Base-by-base conservation (phyloP, 2,113 vertebrate genomes). In the Campylorhamphus procurvoides region DNA sequence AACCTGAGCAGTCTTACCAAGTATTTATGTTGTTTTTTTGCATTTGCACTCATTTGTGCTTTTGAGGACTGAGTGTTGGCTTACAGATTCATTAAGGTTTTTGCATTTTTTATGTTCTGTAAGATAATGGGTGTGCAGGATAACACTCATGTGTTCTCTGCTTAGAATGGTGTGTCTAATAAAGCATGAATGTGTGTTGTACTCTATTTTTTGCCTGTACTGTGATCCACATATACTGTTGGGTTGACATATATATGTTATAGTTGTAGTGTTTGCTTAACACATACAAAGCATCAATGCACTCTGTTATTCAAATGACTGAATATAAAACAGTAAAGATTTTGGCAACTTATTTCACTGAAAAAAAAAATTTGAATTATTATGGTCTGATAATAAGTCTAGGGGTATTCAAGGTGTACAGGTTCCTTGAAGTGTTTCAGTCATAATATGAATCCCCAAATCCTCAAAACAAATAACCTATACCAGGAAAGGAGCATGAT, bases 1-100 rank as follows among this genome's bases (percentile, higher is more conserved):
- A 96, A 52, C 89, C 95, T 90, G 95, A 91, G 46, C 80, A 4
- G 28, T 92, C 73, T 90, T 95, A 80, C 71, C 93, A 95, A 77
- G 87, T 96, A 89, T 96, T 97, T 94, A 46, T 97, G 63, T 84
- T 84, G 68, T 0, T 29, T 79, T 72, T 97, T 78, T 96, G 77
- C 79, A 44, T 91, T 96, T 96, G 64, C 28, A 47, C 39, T 83
- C 95, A 60, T 33, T 78, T 95, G 12, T 91, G 59, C 81, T 83
- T 94, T 68, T 91, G 90, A 88, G 85, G 40, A 74, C 68, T 94
- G 56, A 68, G 55, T 66, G 83, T 69, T 37, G 68, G 42, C 11
- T 24, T 90, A 33, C 73, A 68, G 9, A 82, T 77, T 79, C 17
- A 1, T 42, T 92, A 39, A 81, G 18, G 18, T 7, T 52, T 92